These are phyloP conservation scores for honey bee (Apis mellifera) DNA, from an alignment of 1,140 invertebrate genomes.

Conservation along the genomic window Amel_HAv3.1 CM009931.2:23950001-23950500, in stretches of 20 bases:
- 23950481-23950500: background rate
- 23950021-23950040: slow-evolving; percentile 13
- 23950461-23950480: background rate
- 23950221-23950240: too few species aligned
- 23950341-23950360: background rate
- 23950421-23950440: slow-evolving; percentile 67
- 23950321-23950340: background rate
- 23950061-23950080: background rate
- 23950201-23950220: too few species aligned
- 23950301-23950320: background rate
- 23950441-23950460: slow-evolving; percentile 60
- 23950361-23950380: background rate
- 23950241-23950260: too few species aligned
- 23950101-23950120: too few species aligned
- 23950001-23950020: slow-evolving; percentile 26
- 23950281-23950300: too few species aligned
- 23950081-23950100: background rate
- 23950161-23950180: too few species aligned
- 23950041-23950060: slow-evolving; percentile 46
- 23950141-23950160: too few species aligned
- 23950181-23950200: too few species aligned
- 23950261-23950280: too few species aligned
- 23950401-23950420: slow-evolving; percentile 19
- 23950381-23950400: background rate
- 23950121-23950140: too few species aligned